Percentiles rank a stretch among this genome's conserved stretches.
Conservation (phyloP, 2,113 vertebrate genomes). For the Psephotus haematonotus region DNA sequence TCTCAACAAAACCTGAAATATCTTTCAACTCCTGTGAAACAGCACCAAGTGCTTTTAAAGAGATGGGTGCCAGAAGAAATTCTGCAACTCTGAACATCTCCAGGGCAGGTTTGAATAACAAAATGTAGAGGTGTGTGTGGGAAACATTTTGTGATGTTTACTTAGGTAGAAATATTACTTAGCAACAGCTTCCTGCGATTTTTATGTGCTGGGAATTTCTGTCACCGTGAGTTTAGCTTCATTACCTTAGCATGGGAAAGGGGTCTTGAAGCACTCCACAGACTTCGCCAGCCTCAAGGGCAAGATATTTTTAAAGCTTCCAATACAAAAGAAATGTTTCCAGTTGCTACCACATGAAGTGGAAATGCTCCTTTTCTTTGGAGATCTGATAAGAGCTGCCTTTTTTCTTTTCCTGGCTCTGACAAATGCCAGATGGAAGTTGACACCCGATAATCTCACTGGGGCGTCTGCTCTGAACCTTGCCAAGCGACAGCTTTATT, state of each 20-base stretch:
- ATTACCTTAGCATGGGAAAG: conserved; percentile 49
- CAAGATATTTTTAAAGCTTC: conserved; percentile 59
- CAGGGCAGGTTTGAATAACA: conserved; percentile 30
- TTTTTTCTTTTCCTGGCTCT: background rate
- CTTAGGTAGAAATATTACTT: conserved; percentile 67
- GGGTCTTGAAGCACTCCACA: background rate
- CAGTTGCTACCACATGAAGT: conserved; percentile 19
- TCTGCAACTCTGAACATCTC: background rate
- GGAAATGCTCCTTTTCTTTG: conserved; percentile 38
- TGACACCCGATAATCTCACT: conserved; percentile 24
- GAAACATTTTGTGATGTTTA: conserved; percentile 62
- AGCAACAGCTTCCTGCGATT: conserved; percentile 70
- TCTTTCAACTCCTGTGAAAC: background rate
- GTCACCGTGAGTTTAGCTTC: conserved; percentile 22
- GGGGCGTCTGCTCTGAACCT: conserved; percentile 7
- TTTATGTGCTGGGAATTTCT: conserved; percentile 67
- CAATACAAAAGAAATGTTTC: conserved; percentile 57
- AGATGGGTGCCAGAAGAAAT: background rate
- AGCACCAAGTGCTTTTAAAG: background rate
- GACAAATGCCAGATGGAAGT: conserved; percentile 61
- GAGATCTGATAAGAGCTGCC: conserved; percentile 46
- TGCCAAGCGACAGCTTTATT: background rate
- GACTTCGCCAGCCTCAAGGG: conserved; percentile 21
- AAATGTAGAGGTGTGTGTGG: conserved; percentile 63
- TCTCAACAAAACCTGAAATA: background rate